Evolutionary conservation across 2,888 invertebrate species (phyloP).

Genomic region (Eristalis arbustorum): DNA sequence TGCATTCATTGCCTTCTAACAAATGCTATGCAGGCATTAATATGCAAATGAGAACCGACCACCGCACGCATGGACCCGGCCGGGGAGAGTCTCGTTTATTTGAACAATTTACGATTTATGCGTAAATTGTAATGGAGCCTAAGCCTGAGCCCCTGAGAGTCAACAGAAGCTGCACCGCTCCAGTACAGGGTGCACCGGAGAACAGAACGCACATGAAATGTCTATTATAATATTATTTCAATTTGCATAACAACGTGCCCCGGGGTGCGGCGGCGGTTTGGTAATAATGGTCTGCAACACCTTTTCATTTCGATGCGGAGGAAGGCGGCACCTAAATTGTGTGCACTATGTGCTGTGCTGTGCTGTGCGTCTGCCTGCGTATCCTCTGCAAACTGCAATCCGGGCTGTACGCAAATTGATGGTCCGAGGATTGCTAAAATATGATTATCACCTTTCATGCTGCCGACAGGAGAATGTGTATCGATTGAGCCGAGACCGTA

Average conservation of each 20-base stretch:
- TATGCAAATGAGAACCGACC: slow-evolving; percentile 59
- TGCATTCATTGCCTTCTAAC: slow-evolving; percentile 60
- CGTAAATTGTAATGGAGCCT: slow-evolving; percentile 64
- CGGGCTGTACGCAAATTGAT: slow-evolving; percentile 31
- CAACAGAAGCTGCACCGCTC: slow-evolving; percentile 36
- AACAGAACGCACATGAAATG: slow-evolving; percentile 54
- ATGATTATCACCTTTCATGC: slow-evolving; percentile 33
- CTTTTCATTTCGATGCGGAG: slow-evolving; percentile 14
- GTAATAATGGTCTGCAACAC: slow-evolving; percentile 39
- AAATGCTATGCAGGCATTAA: slow-evolving; percentile 60
- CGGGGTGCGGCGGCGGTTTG: slow-evolving; percentile 33
- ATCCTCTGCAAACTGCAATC: slow-evolving; percentile 10
- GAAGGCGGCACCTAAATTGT: background rate
- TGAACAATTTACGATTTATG: slow-evolving; percentile 69
- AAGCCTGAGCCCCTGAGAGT: slow-evolving; percentile 8
- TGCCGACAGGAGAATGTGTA: slow-evolving; percentile 7
- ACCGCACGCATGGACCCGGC: slow-evolving; percentile 9
- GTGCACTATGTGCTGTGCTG: too few species aligned
- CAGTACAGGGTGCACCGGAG: slow-evolving; percentile 18
- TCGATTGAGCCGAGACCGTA: slow-evolving; percentile 29
- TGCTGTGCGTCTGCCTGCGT: too few species aligned
- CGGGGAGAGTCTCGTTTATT: slow-evolving; percentile 40
- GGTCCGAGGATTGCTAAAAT: slow-evolving; percentile 43
- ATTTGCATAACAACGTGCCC: slow-evolving; percentile 67
- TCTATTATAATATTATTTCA: slow-evolving; percentile 69